Conservation (phyloP, 2,888 invertebrate genomes). For the Drosophila acutilabella region DNA sequence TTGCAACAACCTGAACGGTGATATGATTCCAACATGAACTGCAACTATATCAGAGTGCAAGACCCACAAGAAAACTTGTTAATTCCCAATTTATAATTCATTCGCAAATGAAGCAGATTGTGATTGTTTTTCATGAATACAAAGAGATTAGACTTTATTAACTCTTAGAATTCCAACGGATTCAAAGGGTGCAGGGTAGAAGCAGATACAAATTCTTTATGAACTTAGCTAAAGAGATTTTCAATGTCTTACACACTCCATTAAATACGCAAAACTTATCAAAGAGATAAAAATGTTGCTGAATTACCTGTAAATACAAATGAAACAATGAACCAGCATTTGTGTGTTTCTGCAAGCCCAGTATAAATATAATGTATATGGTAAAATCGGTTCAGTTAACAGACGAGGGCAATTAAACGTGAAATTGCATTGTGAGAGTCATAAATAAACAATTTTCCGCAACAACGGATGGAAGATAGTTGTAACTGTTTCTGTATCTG, state of each 20-base stretch:
- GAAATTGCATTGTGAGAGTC: slow-evolving; percentile 60
- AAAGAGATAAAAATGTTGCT: slow-evolving; percentile 16
- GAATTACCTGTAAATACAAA: slow-evolving; percentile 31
- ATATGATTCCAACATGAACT: slow-evolving; percentile 5
- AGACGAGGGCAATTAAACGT: slow-evolving; percentile 64
- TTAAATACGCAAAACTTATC: neutral
- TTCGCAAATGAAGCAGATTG: neutral
- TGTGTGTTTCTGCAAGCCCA: neutral
- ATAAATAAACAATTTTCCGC: slow-evolving; percentile 67
- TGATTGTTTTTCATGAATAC: neutral
- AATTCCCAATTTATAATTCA: slow-evolving; percentile 1
- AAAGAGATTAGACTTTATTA: neutral
- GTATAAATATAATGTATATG: neutral
- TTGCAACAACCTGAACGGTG: slow-evolving; percentile 19
- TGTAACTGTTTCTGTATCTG: slow-evolving; percentile 22
- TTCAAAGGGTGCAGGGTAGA: too few species aligned
- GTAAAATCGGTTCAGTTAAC: slow-evolving; percentile 34
- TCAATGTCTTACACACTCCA: neutral
- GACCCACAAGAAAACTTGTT: neutral
- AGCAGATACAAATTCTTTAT: neutral
- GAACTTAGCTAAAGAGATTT: neutral
- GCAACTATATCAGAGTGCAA: slow-evolving; percentile 5
- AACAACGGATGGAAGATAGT: slow-evolving; percentile 49
- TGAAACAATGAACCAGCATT: slow-evolving; percentile 40
- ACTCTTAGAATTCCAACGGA: too few species aligned